Conservation (phyloP, 2,113 vertebrate species). For the Herpailurus yagouaroundi region DNA sequence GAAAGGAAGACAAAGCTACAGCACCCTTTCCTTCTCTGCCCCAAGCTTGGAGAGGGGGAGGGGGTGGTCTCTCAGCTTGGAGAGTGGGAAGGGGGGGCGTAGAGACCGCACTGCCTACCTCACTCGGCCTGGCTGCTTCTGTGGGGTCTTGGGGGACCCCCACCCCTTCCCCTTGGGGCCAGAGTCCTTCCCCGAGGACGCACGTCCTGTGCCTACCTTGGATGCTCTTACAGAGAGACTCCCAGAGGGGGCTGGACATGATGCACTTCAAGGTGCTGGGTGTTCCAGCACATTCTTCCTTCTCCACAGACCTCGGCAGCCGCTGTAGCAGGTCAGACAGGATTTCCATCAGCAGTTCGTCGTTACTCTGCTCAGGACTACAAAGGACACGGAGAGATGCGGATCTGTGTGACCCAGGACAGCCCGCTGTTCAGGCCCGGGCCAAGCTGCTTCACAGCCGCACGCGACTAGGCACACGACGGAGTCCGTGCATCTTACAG, state of each 20-base stretch:
- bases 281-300: not conserved
- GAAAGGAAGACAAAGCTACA: not conserved
- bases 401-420: not conserved
- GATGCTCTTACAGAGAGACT: not conserved
- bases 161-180: not conserved
- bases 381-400: too few relatives aligned
- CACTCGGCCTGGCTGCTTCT: not conserved
- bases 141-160: not conserved
- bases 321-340: slow-evolving; percentile 47
- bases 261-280: slow-evolving; percentile 52
- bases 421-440: not conserved
- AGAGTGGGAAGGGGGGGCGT: not conserved
- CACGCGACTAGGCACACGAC: fast-evolving
- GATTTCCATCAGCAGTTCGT: slow-evolving; percentile 75
- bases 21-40: not conserved
- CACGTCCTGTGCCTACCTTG: slow-evolving; percentile 56
- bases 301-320: slow-evolving; percentile 78
- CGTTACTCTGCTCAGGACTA: slow-evolving; percentile 66
- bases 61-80: not conserved
- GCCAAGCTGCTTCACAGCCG: not conserved
- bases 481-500: too few relatives aligned
- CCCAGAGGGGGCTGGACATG: slow-evolving; percentile 73
- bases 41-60: too few relatives aligned
- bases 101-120: not conserved
- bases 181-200: not conserved